Percentiles rank a stretch among this genome's conserved stretches.
Conservation (phyloP, 2,113 vertebrate genomes). For the Brachyistius frenatus region DNA sequence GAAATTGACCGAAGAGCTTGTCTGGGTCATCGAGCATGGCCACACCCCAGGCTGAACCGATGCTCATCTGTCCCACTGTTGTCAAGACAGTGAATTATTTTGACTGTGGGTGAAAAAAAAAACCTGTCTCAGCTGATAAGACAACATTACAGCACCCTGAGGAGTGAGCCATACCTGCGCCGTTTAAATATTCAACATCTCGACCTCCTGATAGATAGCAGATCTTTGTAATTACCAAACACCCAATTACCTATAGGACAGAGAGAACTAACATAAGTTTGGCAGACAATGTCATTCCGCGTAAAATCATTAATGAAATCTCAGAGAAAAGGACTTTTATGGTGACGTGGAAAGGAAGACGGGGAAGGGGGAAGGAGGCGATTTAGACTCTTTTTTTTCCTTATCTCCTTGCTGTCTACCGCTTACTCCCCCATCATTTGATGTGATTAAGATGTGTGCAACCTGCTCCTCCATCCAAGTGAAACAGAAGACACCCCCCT, state of each 20-base stretch:
- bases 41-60: constrained; percentile 12
- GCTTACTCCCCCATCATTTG: constrained; percentile 59
- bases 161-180: constrained; percentile 46
- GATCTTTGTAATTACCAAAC: constrained; percentile 60
- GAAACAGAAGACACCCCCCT: constrained; percentile 53
- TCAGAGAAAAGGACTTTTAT: constrained; percentile 47
- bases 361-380: constrained; percentile 1
- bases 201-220: constrained; percentile 52
- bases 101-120: constrained; percentile 17
- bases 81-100: constrained; percentile 52
- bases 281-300: constrained; percentile 42
- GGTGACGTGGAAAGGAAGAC: constrained; percentile 4
- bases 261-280: constrained; percentile 36
- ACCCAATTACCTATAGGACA: constrained; percentile 52
- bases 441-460: constrained; percentile 72
- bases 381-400: constrained; percentile 46
- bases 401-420: constrained; percentile 45
- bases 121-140: constrained; percentile 57
- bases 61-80: constrained; percentile 36
- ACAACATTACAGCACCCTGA: constrained; percentile 23
- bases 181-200: constrained; percentile 72
- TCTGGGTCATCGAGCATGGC: constrained; percentile 22
- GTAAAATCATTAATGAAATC: constrained; percentile 49
- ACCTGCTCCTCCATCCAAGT: constrained; percentile 47
- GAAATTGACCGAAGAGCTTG: constrained; percentile 27